phyloP scores from a whole-genome alignment of 1,140 invertebrate genomes.

The Druon quercuslanigerum region DNA sequence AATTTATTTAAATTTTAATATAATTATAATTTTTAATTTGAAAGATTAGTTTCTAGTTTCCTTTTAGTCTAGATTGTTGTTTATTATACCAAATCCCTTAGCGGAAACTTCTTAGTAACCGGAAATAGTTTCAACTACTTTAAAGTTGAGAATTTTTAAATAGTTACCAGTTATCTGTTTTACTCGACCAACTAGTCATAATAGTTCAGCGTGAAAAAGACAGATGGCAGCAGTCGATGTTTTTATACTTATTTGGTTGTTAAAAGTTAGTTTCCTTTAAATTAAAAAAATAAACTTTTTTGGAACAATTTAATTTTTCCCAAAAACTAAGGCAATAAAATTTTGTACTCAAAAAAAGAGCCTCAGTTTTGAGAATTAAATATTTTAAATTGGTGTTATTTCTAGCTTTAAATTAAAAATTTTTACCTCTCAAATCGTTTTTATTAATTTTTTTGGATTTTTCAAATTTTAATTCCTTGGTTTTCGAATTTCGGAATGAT shows the following conservation, averaged over 20 bases:
- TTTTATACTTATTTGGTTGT: background rate
- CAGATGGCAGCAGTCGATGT: slow-evolving; percentile 11
- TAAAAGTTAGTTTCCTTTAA: no score
- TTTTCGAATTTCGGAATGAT: no score
- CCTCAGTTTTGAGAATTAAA: background rate
- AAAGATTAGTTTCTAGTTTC: no score
- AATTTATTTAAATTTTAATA: no score
- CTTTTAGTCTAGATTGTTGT: no score
- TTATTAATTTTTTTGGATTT: no score
- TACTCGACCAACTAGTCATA: background rate
- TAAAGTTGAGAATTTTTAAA: slow-evolving; percentile 14
- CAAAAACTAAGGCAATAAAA: background rate
- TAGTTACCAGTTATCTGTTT: background rate
- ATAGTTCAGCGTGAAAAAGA: background rate
- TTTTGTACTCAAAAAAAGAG: background rate
- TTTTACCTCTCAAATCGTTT: no score
- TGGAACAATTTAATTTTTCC: background rate
- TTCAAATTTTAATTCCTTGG: no score
- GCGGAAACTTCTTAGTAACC: background rate
- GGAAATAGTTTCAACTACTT: background rate
- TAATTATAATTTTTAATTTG: no score
- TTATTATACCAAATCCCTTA: background rate
- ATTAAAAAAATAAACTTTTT: no score
- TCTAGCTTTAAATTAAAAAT: no score
- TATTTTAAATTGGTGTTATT: no score